Base-by-base conservation (phyloP, 1,140 invertebrate genomes). In the Drosophila aff. region DNA sequence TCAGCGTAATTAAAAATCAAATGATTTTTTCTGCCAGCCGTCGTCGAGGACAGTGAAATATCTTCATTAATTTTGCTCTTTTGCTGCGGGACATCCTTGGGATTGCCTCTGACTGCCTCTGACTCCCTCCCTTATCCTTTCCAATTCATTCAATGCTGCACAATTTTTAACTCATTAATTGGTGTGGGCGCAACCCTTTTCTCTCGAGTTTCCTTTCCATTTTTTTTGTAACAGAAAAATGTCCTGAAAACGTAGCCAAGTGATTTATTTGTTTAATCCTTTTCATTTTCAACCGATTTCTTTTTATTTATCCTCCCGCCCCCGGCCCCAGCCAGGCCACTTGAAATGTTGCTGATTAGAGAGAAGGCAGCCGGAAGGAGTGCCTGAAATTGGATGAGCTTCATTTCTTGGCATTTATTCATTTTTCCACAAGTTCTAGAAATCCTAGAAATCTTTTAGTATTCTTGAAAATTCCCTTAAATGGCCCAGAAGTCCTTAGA, bases 1-100 rank as follows among this genome's bases (percentile, higher is more conserved):
- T 89, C 89, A 85, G 89, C 89, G 90, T 91, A 91, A 91, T 91
- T 91, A 91, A 91, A 91, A 91, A 91, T 91, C 89, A 91, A 91
- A 91, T 91, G 90, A 91, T 91, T 87, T 83, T 82, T 82, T 78
- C 44, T 8, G 28, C 50, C 26, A 11, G 28, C 46, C 59, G 59
- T 44, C 55, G 18, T 46, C 62, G 67, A 65, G 67, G 83, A 87
- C 79, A 82, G 83, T 40, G 64, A 87, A 91, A 91, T 89, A 91
- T 91, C 89, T 91, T 91, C 89, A 91, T 91, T 91, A 91, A 91
- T 91, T 91, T 91, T 75, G 69, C 78, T 75, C 84, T 84, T 89
- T 81, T 81, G 74, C 74, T 81, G 78, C 16, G 44, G 68, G 71
- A 72, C 53, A 41, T 68, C 65, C 44, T 40, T 38, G 23, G 26